Percentiles rank a stretch among this genome's conserved stretches.
These are phyloP conservation scores for Phalacrocorax pelagicus DNA, from an alignment of 2,113 vertebrate species.

Conservation along the genomic window DNA sequence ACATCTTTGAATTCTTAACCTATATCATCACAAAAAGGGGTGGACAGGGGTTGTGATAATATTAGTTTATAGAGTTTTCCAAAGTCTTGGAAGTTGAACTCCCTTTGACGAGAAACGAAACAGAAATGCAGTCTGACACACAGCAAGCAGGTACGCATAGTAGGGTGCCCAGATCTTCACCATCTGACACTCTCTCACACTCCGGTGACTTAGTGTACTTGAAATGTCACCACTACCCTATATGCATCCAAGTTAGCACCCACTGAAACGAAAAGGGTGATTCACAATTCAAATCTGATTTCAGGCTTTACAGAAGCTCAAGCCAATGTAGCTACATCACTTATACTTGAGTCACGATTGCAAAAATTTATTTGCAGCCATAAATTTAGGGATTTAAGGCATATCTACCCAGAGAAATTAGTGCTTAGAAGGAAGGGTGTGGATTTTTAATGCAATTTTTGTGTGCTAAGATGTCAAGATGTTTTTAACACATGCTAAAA, in stretches of 20 bases:
- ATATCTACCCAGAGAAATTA: neutral
- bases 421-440: neutral
- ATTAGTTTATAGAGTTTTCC: neutral
- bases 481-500: slow-evolving; percentile 20
- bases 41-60: neutral
- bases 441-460: slow-evolving; percentile 1
- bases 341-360: neutral
- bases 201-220: neutral
- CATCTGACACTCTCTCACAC: neutral
- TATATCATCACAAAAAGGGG: neutral
- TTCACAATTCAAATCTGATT: neutral
- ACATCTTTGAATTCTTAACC: neutral
- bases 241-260: neutral
- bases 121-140: neutral
- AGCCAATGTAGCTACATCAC: neutral
- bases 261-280: neutral
- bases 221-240: neutral
- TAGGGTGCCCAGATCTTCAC: neutral
- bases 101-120: neutral
- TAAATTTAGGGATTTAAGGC: neutral
- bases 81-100: neutral
- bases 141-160: neutral
- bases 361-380: neutral
- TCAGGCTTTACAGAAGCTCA: neutral
- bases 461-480: neutral